Conservation (phyloP, 2,888 invertebrate species). For the Mimachlamys varia region DNA sequence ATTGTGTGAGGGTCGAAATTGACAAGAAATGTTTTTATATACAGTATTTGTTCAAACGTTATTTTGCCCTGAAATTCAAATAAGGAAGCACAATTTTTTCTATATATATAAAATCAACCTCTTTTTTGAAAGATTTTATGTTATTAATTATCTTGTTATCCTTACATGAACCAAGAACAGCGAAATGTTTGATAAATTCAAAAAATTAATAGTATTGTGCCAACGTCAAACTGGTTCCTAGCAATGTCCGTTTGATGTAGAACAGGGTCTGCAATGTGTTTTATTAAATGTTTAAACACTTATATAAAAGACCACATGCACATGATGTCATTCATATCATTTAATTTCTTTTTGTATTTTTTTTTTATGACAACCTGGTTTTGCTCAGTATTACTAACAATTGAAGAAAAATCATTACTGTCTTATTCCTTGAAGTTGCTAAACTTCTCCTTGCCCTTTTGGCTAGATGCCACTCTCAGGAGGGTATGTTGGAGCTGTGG, state of each 20-base stretch:
- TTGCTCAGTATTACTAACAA: slow-evolving; percentile 9
- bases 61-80: background rate
- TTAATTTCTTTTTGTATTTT: background rate
- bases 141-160: background rate
- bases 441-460: background rate
- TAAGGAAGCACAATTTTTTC: background rate
- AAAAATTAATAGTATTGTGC: background rate
- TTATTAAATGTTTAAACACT: background rate
- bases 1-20: background rate
- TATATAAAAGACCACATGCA: background rate
- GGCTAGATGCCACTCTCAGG: background rate
- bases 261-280: background rate
- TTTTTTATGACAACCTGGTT: background rate
- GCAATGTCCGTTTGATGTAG: background rate
- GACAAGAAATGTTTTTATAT: background rate
- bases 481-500: background rate
- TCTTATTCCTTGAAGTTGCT: no score
- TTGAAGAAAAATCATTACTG: background rate
- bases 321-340: background rate
- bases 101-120: background rate
- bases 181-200: background rate
- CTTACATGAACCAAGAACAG: background rate
- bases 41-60: background rate
- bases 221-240: background rate
- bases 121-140: background rate